Evolutionary conservation across 2,888 invertebrate genomes (phyloP).

Genomic region (Camponotus fellah): DNA sequence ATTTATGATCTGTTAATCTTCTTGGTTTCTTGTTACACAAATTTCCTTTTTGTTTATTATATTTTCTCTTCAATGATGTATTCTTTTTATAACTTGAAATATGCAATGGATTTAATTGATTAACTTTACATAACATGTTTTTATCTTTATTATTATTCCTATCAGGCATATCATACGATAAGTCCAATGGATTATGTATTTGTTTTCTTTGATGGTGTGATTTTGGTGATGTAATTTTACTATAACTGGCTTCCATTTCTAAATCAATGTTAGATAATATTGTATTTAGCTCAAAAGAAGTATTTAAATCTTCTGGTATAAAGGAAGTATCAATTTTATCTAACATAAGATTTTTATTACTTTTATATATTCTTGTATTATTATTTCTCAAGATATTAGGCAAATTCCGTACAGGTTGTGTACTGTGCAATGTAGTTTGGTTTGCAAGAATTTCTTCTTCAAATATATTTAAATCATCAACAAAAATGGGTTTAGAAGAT

Average conservation of each 20-base stretch:
- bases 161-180: conserved; percentile 26
- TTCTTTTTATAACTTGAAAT: not conserved
- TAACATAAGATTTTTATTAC: not conserved
- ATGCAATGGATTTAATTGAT: not conserved
- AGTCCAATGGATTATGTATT: conserved; percentile 33
- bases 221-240: conserved; percentile 15
- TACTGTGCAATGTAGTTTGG: not conserved
- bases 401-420: conserved; percentile 49
- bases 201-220: conserved; percentile 60
- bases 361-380: conserved; percentile 28
- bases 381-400: conserved; percentile 67
- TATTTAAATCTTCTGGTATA: not conserved
- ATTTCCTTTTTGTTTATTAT: not conserved
- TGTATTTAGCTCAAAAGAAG: not conserved
- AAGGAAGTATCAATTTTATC: not conserved
- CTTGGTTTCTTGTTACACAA: conserved; percentile 1
- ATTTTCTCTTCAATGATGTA: not conserved
- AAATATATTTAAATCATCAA: not conserved
- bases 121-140: not conserved
- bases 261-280: not conserved
- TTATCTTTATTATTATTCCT: conserved; percentile 27
- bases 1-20: not conserved
- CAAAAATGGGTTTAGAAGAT: not conserved
- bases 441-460: not conserved
- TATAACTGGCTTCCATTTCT: conserved; percentile 19